phyloP scores from a whole-genome alignment of 2,113 vertebrate genomes.

The Sander lucioperca region DNA sequence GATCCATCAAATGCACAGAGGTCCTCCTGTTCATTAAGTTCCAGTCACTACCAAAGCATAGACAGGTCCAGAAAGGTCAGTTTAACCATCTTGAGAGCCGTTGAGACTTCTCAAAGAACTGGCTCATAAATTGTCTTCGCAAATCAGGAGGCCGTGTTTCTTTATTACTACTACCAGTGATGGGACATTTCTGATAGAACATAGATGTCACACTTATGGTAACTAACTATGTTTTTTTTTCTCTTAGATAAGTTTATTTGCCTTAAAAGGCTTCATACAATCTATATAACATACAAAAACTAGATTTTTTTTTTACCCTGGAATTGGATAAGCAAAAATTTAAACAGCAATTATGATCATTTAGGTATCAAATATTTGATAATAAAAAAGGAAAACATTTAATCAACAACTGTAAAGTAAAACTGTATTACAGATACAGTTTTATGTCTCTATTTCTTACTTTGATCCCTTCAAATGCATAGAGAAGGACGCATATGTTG shows the following conservation, averaged over 20 bases:
- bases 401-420: neutral
- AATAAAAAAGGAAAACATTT: neutral
- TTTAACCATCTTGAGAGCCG: constrained; percentile 35
- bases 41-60: constrained; percentile 54
- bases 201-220: neutral
- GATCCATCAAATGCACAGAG: constrained; percentile 74
- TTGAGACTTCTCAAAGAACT: constrained; percentile 37
- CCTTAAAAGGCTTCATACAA: neutral
- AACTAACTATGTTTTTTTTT: constrained; percentile 3
- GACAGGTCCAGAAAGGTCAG: constrained; percentile 81
- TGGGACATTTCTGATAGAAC: neutral
- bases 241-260: constrained; percentile 3
- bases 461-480: constrained; percentile 18
- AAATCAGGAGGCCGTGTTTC: constrained; percentile 26
- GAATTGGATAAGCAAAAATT: neutral
- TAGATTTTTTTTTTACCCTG: neutral
- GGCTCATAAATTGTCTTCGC: constrained; percentile 33
- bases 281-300: neutral
- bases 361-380: neutral
- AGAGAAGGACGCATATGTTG: constrained; percentile 17
- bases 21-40: constrained; percentile 74
- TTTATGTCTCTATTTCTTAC: neutral
- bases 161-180: neutral
- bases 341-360: neutral
- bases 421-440: neutral